Percentiles rank a stretch among this genome's conserved stretches.
phyloP scores from a whole-genome alignment of 1,140 invertebrate species.

The Zophobas morio region DNA sequence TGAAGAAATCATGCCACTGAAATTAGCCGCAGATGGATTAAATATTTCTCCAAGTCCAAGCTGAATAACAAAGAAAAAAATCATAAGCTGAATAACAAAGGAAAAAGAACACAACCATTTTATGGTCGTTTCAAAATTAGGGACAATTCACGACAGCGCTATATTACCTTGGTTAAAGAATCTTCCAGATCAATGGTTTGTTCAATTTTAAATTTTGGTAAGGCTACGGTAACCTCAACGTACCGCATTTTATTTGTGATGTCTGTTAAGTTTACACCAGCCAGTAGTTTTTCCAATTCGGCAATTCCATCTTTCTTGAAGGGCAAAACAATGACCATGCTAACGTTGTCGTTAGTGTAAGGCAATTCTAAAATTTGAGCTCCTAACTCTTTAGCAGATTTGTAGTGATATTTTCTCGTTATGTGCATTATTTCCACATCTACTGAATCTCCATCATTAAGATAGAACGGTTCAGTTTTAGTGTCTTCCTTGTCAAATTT shows the following conservation, averaged over 20 bases:
- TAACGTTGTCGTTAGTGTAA: slow-evolving; percentile 73
- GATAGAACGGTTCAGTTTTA: slow-evolving; percentile 69
- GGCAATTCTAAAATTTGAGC: slow-evolving; percentile 74
- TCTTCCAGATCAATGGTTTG: slow-evolving; percentile 73
- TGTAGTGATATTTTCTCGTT: slow-evolving; percentile 70
- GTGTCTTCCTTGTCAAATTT: slow-evolving; percentile 70
- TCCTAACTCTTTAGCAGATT: slow-evolving; percentile 69
- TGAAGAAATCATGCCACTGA: too few species aligned
- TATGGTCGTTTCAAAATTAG: too few species aligned
- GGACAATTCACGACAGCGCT: not conserved
- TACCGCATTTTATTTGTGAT: slow-evolving; percentile 56
- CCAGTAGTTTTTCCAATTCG: slow-evolving; percentile 62
- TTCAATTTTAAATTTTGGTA: slow-evolving; percentile 84
- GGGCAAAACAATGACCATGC: slow-evolving; percentile 78
- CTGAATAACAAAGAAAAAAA: slow-evolving; percentile 62
- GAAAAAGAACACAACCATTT: not conserved
- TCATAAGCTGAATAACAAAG: not conserved
- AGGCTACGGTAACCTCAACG: slow-evolving; percentile 60
- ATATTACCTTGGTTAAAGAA: slow-evolving; percentile 71
- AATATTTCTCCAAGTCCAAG: slow-evolving; percentile 76
- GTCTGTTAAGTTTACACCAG: slow-evolving; percentile 56
- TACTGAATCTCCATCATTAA: slow-evolving; percentile 65
- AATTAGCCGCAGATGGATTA: slow-evolving; percentile 58
- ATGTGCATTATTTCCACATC: slow-evolving; percentile 78
- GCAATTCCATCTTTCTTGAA: slow-evolving; percentile 71